Evolutionary conservation across 2,888 invertebrate genomes (phyloP), one percentile per base, ranked within the genome.

Genomic region (Lutraria lutraria): DNA sequence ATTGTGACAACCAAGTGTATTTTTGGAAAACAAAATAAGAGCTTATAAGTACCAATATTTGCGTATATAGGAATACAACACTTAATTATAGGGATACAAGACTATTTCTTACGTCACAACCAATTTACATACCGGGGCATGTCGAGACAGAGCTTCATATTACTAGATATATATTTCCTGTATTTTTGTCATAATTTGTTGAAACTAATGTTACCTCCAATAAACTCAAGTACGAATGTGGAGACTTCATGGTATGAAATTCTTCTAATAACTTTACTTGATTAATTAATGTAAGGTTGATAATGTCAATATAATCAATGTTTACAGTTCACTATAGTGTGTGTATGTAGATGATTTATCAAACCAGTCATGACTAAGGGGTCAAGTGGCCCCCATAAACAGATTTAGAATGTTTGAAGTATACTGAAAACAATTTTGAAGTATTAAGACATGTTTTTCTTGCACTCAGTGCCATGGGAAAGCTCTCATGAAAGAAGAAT

Each of bases 161-260:
- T 84, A 85, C 85, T 60, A 25, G 54, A 34, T 21, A 56, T 72
- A 84, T 79, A 60, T 80, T 85, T 85, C 85, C 85, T 85, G 85
- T 85, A 79, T 60, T 80, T 79, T 85, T 19, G 16, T 76, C 2
- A 16, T 76, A 34, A 76, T 76, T 31, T 34, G 76, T 76, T 16
- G 15, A 31, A 76, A 76, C 34, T 76, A 19, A 34, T 15, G 31
- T 25, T 76, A 76, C 76, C 29, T 76, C 34, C 76, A 76, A 34
- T 76, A 76, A 31, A 76, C 34, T 34, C 76, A 76, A 76, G 31
- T 76, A 76, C 15, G 0, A 31, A 76, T 31, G 76, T 3, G 76
- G 76, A 34, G 76, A 76, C 63, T 25, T 25, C 25, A n/a, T 68
- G 63, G 25, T 68, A 68, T 8, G 12, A 25, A n/a, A 68, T n/a